A percentile compares a stretch with the other conserved stretches of the same genome.
These are phyloP conservation scores for Neofelis nebulosa DNA, from an alignment of 2,113 vertebrate species.

Conservation along the genomic window DNA sequence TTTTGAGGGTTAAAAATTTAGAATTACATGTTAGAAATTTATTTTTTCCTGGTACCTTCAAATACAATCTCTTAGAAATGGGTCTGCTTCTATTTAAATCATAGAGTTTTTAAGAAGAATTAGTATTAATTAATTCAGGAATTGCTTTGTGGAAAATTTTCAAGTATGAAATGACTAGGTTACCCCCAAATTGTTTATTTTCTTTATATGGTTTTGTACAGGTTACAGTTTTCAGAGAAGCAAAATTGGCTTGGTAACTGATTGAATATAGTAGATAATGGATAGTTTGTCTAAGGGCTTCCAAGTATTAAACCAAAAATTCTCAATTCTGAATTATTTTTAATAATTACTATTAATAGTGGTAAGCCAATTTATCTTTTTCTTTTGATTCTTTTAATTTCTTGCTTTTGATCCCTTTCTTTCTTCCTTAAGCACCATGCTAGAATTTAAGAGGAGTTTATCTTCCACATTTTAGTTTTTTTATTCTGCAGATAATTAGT, in stretches of 20 bases:
- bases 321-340: slow-evolving; percentile 55
- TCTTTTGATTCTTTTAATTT: slow-evolving; percentile 7
- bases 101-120: slow-evolving; percentile 34
- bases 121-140: slow-evolving; percentile 72
- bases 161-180: slow-evolving; percentile 53
- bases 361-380: slow-evolving; percentile 34
- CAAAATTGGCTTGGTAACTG: slow-evolving; percentile 45
- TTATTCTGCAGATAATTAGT: slow-evolving; percentile 60
- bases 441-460: slow-evolving; percentile 54
- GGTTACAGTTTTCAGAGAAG: slow-evolving; percentile 42
- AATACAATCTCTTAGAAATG: slow-evolving; percentile 33
- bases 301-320: slow-evolving; percentile 28
- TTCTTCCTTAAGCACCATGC: slow-evolving; percentile 20
- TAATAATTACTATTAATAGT: slow-evolving; percentile 43
- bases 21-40: slow-evolving; percentile 19
- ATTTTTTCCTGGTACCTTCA: slow-evolving; percentile 45
- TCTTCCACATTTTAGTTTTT: slow-evolving; percentile 52
- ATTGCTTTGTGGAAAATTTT: slow-evolving; percentile 66
- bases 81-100: slow-evolving; percentile 58
- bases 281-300: slow-evolving; percentile 45
- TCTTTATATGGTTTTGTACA: slow-evolving; percentile 29
- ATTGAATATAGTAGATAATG: slow-evolving; percentile 28
- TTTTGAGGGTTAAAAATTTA: slow-evolving; percentile 51
- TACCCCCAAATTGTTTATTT: slow-evolving; percentile 51
- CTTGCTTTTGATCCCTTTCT: background rate